These are phyloP conservation scores for Cololabis saira DNA, from an alignment of 2,113 vertebrate species.

Conservation along the genomic window DNA sequence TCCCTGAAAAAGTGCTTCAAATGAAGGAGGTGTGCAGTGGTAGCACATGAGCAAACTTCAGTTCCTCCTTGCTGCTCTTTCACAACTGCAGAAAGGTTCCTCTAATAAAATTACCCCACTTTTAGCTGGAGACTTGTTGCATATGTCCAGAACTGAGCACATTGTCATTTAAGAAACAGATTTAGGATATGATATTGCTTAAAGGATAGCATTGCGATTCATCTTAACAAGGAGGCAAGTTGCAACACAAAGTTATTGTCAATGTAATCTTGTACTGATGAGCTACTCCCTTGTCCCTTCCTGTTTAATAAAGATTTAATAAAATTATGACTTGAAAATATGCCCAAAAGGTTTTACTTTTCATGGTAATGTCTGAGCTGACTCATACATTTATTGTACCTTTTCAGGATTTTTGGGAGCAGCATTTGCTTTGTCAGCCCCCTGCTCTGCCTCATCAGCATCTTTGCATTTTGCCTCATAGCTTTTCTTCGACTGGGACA, in stretches of 20 bases:
- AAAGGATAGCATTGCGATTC: no score
- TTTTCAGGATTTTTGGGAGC: slow-evolving; percentile 88
- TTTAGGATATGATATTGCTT: no score
- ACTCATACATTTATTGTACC: slow-evolving; percentile 70
- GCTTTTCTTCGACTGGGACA: slow-evolving; percentile 87
- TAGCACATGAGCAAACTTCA: background rate
- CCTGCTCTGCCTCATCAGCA: slow-evolving; percentile 85
- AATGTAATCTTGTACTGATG: no score
- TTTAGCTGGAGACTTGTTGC: background rate
- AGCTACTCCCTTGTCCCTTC: no score
- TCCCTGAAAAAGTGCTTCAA: background rate
- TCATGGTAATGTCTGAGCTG: background rate
- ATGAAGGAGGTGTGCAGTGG: background rate
- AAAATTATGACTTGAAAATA: no score
- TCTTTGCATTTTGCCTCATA: slow-evolving; percentile 90
- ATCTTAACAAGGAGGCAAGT: no score
- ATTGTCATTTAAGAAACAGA: background rate
- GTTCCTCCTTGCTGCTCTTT: slow-evolving; percentile 5
- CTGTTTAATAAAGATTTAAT: no score
- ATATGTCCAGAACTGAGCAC: background rate
- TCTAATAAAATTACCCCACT: background rate
- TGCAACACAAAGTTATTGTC: no score
- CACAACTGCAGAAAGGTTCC: slow-evolving; percentile 1
- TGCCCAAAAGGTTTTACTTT: background rate
- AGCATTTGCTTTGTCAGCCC: slow-evolving; percentile 71